These are phyloP conservation scores for Eulacestoma nigropectus DNA, from an alignment of 2,113 vertebrate species.

Conservation along the genomic window DNA sequence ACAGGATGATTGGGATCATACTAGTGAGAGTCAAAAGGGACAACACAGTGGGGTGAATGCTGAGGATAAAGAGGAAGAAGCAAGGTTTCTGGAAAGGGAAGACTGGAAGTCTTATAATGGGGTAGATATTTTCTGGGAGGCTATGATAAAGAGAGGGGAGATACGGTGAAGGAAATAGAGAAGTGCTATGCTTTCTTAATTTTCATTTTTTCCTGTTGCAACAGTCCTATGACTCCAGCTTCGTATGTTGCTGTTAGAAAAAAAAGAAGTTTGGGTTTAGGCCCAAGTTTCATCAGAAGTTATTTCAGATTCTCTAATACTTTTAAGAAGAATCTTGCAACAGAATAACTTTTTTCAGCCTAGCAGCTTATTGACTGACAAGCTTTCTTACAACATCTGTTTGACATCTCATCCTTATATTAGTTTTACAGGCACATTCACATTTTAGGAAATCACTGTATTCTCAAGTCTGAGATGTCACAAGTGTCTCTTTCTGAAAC, in stretches of 20 bases:
- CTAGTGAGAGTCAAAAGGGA: not conserved
- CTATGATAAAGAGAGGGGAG: not conserved
- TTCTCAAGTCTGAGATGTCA: constrained; percentile 35
- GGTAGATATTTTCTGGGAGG: not conserved
- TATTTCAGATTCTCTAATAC: not conserved
- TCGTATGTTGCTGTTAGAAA: not conserved
- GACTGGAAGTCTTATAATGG: not conserved
- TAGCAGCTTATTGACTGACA: not conserved
- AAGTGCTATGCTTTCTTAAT: not conserved
- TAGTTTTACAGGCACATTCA: constrained; percentile 11
- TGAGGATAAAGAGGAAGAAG: not conserved
- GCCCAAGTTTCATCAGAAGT: not conserved
- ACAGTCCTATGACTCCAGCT: not conserved
- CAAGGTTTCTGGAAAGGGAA: not conserved
- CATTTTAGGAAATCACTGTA: constrained; percentile 7
- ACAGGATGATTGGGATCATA: not conserved
- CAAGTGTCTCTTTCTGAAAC: not conserved
- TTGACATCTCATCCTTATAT: constrained; percentile 14
- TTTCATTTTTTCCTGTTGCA: not conserved
- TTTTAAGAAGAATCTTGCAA: not conserved
- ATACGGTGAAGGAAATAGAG: not conserved
- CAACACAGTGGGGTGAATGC: not conserved
- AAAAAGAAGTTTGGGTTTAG: not conserved
- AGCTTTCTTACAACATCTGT: not conserved
- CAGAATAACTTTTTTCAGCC: not conserved